Base-by-base conservation (phyloP, 2,113 vertebrate genomes). In the Oophaga pumilio region DNA sequence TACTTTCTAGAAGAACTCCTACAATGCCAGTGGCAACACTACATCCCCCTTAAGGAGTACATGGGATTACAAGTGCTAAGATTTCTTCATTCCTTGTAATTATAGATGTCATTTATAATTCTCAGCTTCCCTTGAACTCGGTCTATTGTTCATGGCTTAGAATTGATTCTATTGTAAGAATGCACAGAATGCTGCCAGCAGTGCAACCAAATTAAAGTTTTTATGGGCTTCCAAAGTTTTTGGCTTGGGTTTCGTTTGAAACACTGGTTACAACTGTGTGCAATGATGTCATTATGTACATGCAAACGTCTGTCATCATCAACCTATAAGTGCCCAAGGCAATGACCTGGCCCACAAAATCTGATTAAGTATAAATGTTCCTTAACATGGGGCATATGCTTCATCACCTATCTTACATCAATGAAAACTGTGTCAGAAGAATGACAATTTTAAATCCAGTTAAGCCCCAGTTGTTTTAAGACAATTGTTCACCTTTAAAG, bases 61-160 rank as follows among this genome's bases (percentile, higher is more conserved):
- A 62, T 26, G 60, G 59, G 56, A 81, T 57, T 81, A 81, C 78
- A 80, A 59, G 56, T 60, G 33, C 57, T 82, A 43, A 82, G 28
- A 64, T 82, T 59, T 33, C 28, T 66, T 66, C 59, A 64, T 66
- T 66, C 60, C 60, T 68, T 66, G 80, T 82, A 82, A 82, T 82
- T 82, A 82, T 14, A 50, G 24, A 22, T 64, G 59, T 68, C 80
- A 82, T 49, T n/a, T 64, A 43, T 82, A 82, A 81, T 66, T 49
- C 33, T 26, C 15, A 17, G 18, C 10, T 74, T 82, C 43, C 18
- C 80, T 82, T 82, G 22, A 66, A 43, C 28, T 49, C 15, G 0
- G 2, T 82, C 10, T 18, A 52, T 82, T 66, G 60, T 79, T 79
- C 43, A 43, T 66, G 28, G 20, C 28, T 24, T 20, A 64, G 2